These are phyloP conservation scores for Eugnorisma glareosa DNA, from an alignment of 2,888 invertebrate genomes.

Conservation along the genomic window DNA sequence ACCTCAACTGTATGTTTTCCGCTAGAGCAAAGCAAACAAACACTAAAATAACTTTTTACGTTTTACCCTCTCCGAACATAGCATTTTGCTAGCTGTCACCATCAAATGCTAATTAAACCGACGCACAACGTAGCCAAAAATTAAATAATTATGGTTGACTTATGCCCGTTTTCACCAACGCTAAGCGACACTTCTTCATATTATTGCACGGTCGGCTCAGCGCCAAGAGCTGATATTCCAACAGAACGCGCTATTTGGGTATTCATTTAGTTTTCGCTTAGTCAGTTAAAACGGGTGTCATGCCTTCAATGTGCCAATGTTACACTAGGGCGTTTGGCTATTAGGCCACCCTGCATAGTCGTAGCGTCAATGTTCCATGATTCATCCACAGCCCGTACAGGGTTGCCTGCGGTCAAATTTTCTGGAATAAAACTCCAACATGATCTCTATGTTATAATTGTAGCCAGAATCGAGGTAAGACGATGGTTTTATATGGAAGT, in stretches of 20 bases:
- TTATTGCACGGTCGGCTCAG: too few species aligned
- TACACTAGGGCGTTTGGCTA: not conserved
- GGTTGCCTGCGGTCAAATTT: constrained; percentile 21
- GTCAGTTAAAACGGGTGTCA: not conserved
- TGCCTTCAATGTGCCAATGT: not conserved
- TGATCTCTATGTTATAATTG: not conserved
- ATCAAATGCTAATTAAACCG: too few species aligned
- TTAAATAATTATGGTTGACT: too few species aligned
- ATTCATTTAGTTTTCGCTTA: not conserved
- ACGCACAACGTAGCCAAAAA: too few species aligned
- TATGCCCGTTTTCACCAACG: not conserved
- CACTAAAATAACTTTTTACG: too few species aligned
- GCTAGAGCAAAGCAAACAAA: too few species aligned
- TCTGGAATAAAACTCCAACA: not conserved
- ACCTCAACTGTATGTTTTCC: too few species aligned
- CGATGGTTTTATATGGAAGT: not conserved
- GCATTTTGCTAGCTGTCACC: too few species aligned
- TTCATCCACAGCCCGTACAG: constrained; percentile 10
- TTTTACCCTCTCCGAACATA: too few species aligned
- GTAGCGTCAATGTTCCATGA: constrained; percentile 8
- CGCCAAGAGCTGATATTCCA: not conserved
- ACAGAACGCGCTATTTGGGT: not conserved
- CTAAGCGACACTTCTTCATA: too few species aligned
- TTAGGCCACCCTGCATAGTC: not conserved
- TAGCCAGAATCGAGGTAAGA: not conserved